These are phyloP conservation scores for Megastigmus dorsalis DNA, from an alignment of 2,888 invertebrate genomes.

Conservation along the genomic window DNA sequence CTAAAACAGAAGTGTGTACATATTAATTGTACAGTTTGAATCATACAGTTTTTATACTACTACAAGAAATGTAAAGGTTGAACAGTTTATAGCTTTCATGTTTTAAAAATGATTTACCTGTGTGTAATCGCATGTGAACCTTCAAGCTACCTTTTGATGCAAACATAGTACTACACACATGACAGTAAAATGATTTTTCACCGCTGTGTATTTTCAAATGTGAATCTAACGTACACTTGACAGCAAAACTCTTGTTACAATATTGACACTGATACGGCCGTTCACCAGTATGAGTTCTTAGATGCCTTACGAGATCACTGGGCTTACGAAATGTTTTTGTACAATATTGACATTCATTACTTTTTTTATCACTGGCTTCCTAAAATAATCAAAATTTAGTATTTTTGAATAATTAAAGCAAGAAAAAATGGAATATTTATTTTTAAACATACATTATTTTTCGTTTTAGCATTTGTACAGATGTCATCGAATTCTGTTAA, in stretches of 20 bases:
- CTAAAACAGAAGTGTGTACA: too few relatives aligned
- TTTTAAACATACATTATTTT: conserved; percentile 18
- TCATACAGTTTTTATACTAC: too few relatives aligned
- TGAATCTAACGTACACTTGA: conserved; percentile 80
- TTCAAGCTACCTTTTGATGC: conserved; percentile 81
- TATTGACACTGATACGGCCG: conserved; percentile 79
- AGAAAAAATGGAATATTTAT: not conserved
- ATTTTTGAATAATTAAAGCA: not conserved
- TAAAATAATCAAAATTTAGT: conserved; percentile 34
- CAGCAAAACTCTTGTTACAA: conserved; percentile 78
- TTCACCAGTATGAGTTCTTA: conserved; percentile 82
- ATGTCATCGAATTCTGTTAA: conserved; percentile 4
- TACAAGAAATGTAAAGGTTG: too few relatives aligned
- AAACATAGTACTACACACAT: conserved; percentile 79
- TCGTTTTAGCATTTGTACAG: not conserved
- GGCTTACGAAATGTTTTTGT: conserved; percentile 82
- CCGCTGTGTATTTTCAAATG: conserved; percentile 79
- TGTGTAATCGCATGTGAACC: conserved; percentile 82
- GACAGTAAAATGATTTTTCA: conserved; percentile 78
- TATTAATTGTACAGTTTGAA: too few relatives aligned
- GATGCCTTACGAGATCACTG: conserved; percentile 81
- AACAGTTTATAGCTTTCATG: too few relatives aligned
- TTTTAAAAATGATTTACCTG: conserved; percentile 72
- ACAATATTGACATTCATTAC: conserved; percentile 78
- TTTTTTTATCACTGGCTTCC: conserved; percentile 69